Percentiles rank a stretch among this genome's conserved stretches.
phyloP scores from a whole-genome alignment of 2,113 vertebrate species.

The Ardeotis arabs region DNA sequence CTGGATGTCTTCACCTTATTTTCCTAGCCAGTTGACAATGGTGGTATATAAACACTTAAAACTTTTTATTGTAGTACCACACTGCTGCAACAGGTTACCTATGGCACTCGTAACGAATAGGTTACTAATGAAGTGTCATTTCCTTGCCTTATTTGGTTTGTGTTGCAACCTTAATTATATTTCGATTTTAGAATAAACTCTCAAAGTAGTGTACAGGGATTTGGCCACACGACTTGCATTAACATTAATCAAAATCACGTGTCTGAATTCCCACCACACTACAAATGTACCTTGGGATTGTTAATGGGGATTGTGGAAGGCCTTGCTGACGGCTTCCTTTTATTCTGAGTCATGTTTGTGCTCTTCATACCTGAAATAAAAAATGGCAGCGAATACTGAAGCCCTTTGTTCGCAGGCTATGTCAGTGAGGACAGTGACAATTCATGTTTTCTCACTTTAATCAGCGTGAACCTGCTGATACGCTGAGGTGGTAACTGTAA shows the following conservation, averaged over 20 bases:
- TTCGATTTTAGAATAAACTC: constrained; percentile 48
- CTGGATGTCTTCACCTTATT: neutral
- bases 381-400: neutral
- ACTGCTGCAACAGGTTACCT: constrained; percentile 16
- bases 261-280: constrained; percentile 34
- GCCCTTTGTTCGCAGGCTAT: neutral
- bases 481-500: neutral
- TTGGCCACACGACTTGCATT: constrained; percentile 55
- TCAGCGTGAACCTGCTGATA: neutral
- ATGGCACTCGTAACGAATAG: neutral
- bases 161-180: constrained; percentile 57
- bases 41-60: constrained; percentile 45
- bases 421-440: neutral
- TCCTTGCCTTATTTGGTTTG: constrained; percentile 50
- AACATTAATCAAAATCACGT: constrained; percentile 58
- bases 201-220: constrained; percentile 45
- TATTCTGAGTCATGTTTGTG: rapidly evolving
- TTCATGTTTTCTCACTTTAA: neutral
- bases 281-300: neutral
- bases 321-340: neutral
- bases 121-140: constrained; percentile 65
- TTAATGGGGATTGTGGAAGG: neutral
- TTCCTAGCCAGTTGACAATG: constrained; percentile 14
- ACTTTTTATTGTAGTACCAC: constrained; percentile 4
- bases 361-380: constrained; percentile 12